Base-by-base conservation (phyloP, 2,113 vertebrate species). In the Epinephelus cyanopodus region DNA sequence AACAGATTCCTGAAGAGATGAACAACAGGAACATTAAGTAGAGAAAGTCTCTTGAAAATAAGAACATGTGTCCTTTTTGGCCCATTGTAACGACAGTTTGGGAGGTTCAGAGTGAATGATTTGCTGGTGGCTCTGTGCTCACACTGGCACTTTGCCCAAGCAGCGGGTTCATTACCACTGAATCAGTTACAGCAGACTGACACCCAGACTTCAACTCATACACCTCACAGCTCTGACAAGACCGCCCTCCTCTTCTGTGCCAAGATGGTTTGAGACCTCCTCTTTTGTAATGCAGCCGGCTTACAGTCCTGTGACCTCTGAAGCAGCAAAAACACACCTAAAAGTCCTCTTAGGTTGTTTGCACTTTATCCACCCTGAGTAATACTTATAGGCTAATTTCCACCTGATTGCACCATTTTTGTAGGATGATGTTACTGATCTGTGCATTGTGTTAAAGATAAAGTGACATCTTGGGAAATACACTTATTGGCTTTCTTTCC, bases 151-250 rank as follows among this genome's bases (percentile, higher is more conserved):
- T 54, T 21, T 84, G 86, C 90, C 87, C 66, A 61, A 68, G 79
- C 56, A n/a, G 71, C 15, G 50, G 48, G 79, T 86, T 91, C 88
- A 89, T 91, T 87, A 89, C 62, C 14, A 76, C 77, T 70, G 81
- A 85, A 87, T 82, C 91, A 74, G 76, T 88, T 81, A 86, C 87
- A 89, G 76, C 85, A 90, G 81, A 87, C 82, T 83, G 87, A 91
- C 89, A 91, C 87, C 84, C 90, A 91, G 90, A 90, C 90, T 63
- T 87, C 84, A 88, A 80, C 81, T 74, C 81, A 18, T 65, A 83
- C 86, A 86, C 83, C 77, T 86, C 85, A 37, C 87, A 74, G 86
- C 84, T 73, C 76, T 23, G 79, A 76, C 33, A 45, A 69, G 64
- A 19, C 72, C 58, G 21, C 39, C n/a, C 27, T n/a, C 54, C 54